Base-by-base conservation (phyloP, 2,888 invertebrate species). In the Orthosia gracilis region DNA sequence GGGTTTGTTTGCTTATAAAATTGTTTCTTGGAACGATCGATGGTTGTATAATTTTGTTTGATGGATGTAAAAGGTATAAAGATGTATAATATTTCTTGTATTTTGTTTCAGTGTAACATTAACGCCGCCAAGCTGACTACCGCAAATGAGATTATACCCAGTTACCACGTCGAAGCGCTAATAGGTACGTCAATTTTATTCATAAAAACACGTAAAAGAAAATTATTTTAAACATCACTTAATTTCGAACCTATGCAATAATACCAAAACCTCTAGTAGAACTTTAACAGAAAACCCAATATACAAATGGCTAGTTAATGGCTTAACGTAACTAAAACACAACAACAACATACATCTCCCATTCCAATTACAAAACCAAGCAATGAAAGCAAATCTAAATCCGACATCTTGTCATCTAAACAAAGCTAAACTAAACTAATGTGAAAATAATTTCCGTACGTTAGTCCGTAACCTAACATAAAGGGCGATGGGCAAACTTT, bases 61-160 rank as follows among this genome's bases (percentile, higher is more conserved):
- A 64, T 58, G 65, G 45, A 47, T 55, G 65, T 50, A 13, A 13
- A 40, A 26, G 3, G 3, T 26, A 26, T 26, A 26, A 26, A 40
- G 23, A 47, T 61, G 66, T 62, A 17, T 68, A 59, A 73, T 61
- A 11, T 40, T 47, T 18, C 17, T 72, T 57, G 57, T 82, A 61
- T 85, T 88, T 91, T 87, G 91, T 95, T 90, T 11, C 94, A 96
- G 96, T 91, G 93, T 94, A 89, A 84, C 78, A 89, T 89, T 89
- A 91, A 92, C 94, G 94, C 95, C 96, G 96, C 94, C 96, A 96
- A 96, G 93, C 96, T 96, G 96, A 94, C 96, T 95, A 96, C 96
- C 96, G 95, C 96, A 93, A 96, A 96, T 96, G 96, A 96, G 92
- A 94, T 96, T 92, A 92, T 94, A 91, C 91, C 90, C 89, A 94